Percentiles rank a stretch among this genome's conserved stretches.
These are phyloP conservation scores for Arenicola marina DNA, from an alignment of 2,888 invertebrate genomes.

Conservation along the genomic window DNA sequence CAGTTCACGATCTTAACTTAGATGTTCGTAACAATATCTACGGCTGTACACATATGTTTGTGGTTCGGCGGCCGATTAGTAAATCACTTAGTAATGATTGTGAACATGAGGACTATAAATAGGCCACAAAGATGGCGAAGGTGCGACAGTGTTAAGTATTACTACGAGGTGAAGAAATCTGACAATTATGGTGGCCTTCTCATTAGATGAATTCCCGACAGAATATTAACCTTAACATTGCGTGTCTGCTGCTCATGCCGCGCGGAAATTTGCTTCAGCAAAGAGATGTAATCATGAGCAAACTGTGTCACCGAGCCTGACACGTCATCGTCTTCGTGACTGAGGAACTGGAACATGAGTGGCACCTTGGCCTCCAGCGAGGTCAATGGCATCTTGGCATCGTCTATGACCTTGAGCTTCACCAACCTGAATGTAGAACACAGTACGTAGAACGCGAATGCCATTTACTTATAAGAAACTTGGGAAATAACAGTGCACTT, in stretches of 20 bases:
- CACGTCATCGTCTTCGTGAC: constrained; percentile 65
- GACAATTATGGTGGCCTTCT: neutral
- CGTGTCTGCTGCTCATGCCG: constrained; percentile 13
- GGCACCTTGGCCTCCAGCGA: constrained; percentile 63
- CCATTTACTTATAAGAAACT: neutral
- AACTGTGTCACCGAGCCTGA: constrained; percentile 64
- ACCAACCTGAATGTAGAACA: constrained; percentile 39
- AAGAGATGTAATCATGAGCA: constrained; percentile 63
- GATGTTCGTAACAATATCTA: too few species aligned
- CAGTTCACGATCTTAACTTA: too few species aligned
- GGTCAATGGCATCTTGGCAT: constrained; percentile 40
- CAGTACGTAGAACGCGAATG: neutral
- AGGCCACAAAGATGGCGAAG: too few species aligned
- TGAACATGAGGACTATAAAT: too few species aligned
- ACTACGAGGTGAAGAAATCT: neutral
- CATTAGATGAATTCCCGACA: neutral
- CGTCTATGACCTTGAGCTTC: constrained; percentile 47
- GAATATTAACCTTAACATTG: constrained; percentile 20
- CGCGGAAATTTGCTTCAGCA: constrained; percentile 60
- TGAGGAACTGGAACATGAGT: constrained; percentile 62
- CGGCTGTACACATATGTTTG: too few species aligned
- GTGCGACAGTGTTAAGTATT: too few species aligned
- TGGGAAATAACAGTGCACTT: too few species aligned
- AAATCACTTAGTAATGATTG: too few species aligned
- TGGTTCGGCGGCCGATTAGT: too few species aligned